These are phyloP conservation scores for Callithrix jacchus DNA, from an alignment of 2,113 vertebrate species.

Conservation along the genomic window DNA sequence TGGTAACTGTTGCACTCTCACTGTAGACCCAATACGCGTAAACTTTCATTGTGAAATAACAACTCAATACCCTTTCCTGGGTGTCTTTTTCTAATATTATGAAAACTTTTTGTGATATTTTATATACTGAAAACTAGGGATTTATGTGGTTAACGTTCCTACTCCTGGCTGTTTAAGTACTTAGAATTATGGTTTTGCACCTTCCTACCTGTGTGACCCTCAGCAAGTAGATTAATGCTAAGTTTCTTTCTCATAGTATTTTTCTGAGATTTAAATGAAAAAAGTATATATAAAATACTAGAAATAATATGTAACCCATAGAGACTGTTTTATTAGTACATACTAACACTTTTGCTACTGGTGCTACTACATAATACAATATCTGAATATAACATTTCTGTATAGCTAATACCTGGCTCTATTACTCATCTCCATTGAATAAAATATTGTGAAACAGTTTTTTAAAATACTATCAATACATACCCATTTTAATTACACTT, in stretches of 20 bases:
- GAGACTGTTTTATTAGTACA: neutral
- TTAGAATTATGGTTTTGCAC: neutral
- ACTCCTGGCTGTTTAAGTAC: neutral
- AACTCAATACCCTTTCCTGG: neutral
- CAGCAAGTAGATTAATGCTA: neutral
- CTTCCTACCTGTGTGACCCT: neutral
- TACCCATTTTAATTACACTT: neutral
- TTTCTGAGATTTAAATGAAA: neutral
- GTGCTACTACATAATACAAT: neutral
- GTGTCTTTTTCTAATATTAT: neutral
- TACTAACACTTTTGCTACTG: accelerated
- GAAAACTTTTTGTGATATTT: neutral
- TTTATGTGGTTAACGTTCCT: neutral
- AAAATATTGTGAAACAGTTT: neutral
- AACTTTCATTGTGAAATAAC: too few relatives aligned
- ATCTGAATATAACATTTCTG: neutral
- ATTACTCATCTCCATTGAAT: neutral
- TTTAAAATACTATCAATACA: neutral
- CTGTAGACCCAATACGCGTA: neutral
- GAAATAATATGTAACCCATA: neutral
- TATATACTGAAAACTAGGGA: neutral
- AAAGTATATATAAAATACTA: neutral
- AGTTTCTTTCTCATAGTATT: neutral
- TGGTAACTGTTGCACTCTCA: neutral
- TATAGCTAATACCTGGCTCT: neutral